phyloP scores from a whole-genome alignment of 1,140 invertebrate species.

The Megalonaias nervosa region DNA sequence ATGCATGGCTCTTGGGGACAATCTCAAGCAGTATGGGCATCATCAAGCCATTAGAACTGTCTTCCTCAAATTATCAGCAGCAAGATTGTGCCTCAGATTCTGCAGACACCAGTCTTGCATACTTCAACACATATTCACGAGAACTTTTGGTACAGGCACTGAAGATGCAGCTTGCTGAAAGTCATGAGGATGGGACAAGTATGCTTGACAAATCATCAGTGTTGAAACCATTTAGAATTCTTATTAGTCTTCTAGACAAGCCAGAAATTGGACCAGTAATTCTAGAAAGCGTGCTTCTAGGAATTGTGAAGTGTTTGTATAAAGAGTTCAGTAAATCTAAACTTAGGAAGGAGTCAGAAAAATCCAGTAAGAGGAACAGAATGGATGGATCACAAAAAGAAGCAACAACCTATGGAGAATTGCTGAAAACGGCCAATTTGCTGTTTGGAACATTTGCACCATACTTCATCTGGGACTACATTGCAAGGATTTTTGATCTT shows the following conservation, averaged over 20 bases:
- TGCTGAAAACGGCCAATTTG: slow-evolving; percentile 89
- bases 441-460: slow-evolving; percentile 89
- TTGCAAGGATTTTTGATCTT: slow-evolving; percentile 80
- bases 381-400: slow-evolving; percentile 29
- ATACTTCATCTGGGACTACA: slow-evolving; percentile 90
- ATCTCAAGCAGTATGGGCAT: slow-evolving; percentile 69
- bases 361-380: slow-evolving; percentile 29
- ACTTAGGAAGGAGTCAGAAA: slow-evolving; percentile 9
- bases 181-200: slow-evolving; percentile 31
- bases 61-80: too few species aligned
- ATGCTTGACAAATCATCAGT: slow-evolving; percentile 35
- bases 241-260: slow-evolving; percentile 91
- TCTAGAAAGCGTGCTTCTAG: slow-evolving; percentile 87
- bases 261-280: slow-evolving; percentile 90
- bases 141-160: slow-evolving; percentile 74
- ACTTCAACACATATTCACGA: slow-evolving; percentile 85
- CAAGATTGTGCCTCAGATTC: slow-evolving; percentile 49
- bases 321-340: slow-evolving; percentile 53
- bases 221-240: slow-evolving; percentile 86
- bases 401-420: slow-evolving; percentile 63
- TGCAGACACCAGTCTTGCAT: slow-evolving; percentile 70
- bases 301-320: slow-evolving; percentile 83
- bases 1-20: slow-evolving; percentile 86
- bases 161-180: slow-evolving; percentile 70
- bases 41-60: too few species aligned